Evolutionary conservation across 2,113 vertebrate genomes (phyloP), one percentile per base, ranked within the genome.

Genomic region (Polyodon spathula): DNA sequence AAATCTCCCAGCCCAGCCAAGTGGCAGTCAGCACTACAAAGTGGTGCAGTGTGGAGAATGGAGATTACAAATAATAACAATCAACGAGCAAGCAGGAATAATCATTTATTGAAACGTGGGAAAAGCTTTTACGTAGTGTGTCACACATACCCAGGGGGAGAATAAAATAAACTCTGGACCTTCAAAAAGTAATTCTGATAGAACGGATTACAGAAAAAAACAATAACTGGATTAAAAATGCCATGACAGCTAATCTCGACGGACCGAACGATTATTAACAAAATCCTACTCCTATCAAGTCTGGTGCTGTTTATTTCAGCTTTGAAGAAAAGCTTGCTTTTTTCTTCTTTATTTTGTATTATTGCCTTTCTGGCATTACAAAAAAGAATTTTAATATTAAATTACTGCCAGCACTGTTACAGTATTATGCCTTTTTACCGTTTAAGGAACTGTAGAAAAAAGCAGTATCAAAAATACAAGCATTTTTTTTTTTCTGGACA

Each of bases 191-290:
- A 2, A 1, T 61, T 61, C 38, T 56, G 57, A 63, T 40, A 39
- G 59, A 59, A 39, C 8, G 15, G 40, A 63, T 61, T 66, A 37
- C 40, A 27, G 27, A 27, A 7, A 37, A 43, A 62, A 69, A 71
- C 54, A 71, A 73, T 52, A 61, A 71, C 1, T 16, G 54, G 63
- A 66, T 71, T 62, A 76, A 66, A 40, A 40, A 55, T 16, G 43
- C 66, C 65, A 71, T 60, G 61, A 68, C 64, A 58, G 73, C 56
- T 65, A 53, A 63, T 67, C 67, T 65, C 66, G 60, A 52, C 3
- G 37, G 67, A 27, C 61, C 12, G 8, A 14, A 27, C 62, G 54
- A 73, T 66, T 69, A 69, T 48, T 50, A 62, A 66, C 62, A 64
- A 51, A 66, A 66, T 50, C 42, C 42, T 39, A 37, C 50, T 17